Percentiles rank a stretch among this genome's conserved stretches.
Conservation (phyloP, 2,113 vertebrate genomes). For the Lepus americanus region DNA sequence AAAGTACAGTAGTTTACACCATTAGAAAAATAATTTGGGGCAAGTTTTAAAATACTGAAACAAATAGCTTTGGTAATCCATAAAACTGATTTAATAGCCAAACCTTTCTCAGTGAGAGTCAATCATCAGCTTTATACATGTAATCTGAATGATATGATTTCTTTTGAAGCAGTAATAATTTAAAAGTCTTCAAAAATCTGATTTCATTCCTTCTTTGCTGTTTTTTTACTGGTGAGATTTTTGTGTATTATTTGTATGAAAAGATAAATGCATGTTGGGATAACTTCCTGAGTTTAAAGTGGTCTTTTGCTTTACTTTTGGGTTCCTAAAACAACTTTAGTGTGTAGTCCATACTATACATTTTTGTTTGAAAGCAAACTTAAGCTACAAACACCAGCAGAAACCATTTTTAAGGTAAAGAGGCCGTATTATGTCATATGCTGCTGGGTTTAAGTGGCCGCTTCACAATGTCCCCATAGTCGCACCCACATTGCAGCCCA, state of each 20-base stretch:
- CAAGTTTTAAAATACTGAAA: conserved; percentile 40
- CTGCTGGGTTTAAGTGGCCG: background rate
- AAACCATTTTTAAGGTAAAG: conserved; percentile 24
- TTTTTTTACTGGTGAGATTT: conserved; percentile 19
- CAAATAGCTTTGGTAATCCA: background rate
- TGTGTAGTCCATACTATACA: background rate
- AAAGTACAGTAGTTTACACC: conserved; percentile 27
- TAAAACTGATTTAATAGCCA: conserved; percentile 52
- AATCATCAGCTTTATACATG: conserved; percentile 36
- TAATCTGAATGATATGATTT: conserved; percentile 64
- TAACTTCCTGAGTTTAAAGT: conserved; percentile 71
- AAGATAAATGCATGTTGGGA: conserved; percentile 61
- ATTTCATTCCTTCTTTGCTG: conserved; percentile 57
- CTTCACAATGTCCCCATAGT: background rate
- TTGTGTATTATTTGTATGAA: conserved; percentile 68
- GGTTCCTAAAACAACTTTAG: conserved; percentile 48
- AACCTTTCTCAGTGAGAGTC: conserved; percentile 40
- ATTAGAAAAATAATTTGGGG: background rate
- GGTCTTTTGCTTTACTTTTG: conserved; percentile 60
- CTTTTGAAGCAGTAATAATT: conserved; percentile 67
- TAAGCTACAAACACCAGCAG: conserved; percentile 38
- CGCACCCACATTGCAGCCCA: background rate
- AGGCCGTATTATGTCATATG: background rate
- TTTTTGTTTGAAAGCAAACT: conserved; percentile 56
- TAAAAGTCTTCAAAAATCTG: conserved; percentile 59